phyloP scores from a whole-genome alignment of 2,113 vertebrate species.

The Crotalus tigris region DNA sequence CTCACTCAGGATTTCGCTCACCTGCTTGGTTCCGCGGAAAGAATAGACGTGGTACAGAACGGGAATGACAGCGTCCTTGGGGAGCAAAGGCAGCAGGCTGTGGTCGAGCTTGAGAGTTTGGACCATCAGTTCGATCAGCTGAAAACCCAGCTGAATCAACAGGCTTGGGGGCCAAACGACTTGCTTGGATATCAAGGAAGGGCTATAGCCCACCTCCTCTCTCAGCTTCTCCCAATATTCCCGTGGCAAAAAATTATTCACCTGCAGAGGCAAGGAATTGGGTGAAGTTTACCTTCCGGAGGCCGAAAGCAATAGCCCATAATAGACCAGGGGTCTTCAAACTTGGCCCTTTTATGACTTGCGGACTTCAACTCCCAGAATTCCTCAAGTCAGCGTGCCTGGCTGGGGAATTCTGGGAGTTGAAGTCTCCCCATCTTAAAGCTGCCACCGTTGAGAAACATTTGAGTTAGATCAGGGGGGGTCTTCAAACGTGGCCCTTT shows the following conservation, averaged over 20 bases:
- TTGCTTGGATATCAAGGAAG: constrained; percentile 62
- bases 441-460: too few species aligned
- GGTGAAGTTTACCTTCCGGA: background rate
- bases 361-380: too few species aligned
- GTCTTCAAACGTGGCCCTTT: too few species aligned
- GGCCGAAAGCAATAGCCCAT: background rate
- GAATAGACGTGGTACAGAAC: constrained; percentile 93
- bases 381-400: too few species aligned
- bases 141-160: constrained; percentile 79
- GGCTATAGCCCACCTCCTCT: constrained; percentile 61
- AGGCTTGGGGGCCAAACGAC: constrained; percentile 74
- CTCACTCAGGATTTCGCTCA: constrained; percentile 38
- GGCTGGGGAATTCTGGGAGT: too few species aligned
- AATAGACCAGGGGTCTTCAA: too few species aligned
- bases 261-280: constrained; percentile 57
- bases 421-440: too few species aligned
- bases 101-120: constrained; percentile 76
- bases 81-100: constrained; percentile 61
- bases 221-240: constrained; percentile 82
- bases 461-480: too few species aligned
- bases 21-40: constrained; percentile 85
- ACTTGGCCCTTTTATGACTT: too few species aligned
- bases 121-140: constrained; percentile 86
- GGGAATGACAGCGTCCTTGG: constrained; percentile 70
- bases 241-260: constrained; percentile 70